Evolutionary conservation across 2,113 vertebrate species (phyloP).

Genomic region (Corythaixoides concolor): DNA sequence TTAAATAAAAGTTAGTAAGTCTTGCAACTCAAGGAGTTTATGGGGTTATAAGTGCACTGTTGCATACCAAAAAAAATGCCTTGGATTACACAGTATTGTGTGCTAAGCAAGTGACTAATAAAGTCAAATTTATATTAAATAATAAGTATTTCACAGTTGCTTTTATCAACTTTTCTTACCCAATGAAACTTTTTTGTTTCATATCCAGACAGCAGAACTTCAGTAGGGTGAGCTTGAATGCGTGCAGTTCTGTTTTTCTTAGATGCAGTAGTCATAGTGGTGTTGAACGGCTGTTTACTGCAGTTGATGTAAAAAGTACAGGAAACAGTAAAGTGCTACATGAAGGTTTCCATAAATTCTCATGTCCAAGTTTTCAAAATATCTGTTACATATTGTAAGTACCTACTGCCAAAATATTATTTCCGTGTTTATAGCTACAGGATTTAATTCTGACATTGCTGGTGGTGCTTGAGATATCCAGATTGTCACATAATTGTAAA

Average conservation of each 20-base stretch:
- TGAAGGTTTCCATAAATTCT: neutral
- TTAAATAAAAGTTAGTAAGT: constrained; percentile 1
- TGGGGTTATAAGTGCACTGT: constrained; percentile 48
- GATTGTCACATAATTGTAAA: constrained; percentile 56
- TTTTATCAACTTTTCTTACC: constrained; percentile 1
- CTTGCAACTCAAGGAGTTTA: constrained; percentile 21
- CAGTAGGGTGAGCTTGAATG: neutral
- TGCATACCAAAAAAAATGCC: constrained; percentile 41
- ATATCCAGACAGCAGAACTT: neutral
- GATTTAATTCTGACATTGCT: neutral
- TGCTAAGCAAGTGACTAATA: constrained; percentile 25
- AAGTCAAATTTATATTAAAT: constrained; percentile 32
- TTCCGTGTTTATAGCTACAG: neutral
- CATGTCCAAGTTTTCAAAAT: neutral
- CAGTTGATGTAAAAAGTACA: neutral
- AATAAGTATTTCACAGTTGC: neutral
- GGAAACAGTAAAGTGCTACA: neutral
- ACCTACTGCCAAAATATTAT: constrained; percentile 34
- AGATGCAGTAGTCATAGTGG: neutral
- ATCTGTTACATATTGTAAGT: constrained; percentile 14
- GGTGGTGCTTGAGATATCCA: neutral
- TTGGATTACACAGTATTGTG: constrained; percentile 10
- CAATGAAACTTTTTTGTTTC: neutral
- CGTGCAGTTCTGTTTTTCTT: neutral
- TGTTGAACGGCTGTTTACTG: neutral